Conservation (phyloP, 2,113 vertebrate genomes). For the Mystacornis crossleyi region DNA sequence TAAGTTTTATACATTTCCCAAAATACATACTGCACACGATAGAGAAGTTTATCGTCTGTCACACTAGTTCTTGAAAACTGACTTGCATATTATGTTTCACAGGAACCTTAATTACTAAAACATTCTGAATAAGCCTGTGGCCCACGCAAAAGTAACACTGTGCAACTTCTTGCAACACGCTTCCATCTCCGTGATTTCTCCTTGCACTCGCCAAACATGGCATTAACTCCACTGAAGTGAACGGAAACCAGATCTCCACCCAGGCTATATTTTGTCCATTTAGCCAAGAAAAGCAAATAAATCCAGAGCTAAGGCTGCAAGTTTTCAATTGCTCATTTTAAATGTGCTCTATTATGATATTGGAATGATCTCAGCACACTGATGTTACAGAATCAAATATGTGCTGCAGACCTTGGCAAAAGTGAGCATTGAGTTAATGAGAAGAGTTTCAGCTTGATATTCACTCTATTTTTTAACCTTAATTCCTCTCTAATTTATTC, state of each 20-base stretch:
- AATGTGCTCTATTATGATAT: slow-evolving; percentile 12
- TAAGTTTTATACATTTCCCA: not conserved
- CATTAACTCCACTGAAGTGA: not conserved
- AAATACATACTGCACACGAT: not conserved
- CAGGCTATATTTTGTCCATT: not conserved
- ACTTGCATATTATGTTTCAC: not conserved
- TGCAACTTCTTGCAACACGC: not conserved
- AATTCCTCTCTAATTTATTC: slow-evolving; percentile 31
- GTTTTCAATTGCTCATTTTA: slow-evolving; percentile 26
- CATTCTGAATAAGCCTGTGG: not conserved
- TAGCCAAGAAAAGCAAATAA: slow-evolving; percentile 56
- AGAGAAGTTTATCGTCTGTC: not conserved
- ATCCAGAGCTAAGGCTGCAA: not conserved
- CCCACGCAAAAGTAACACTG: not conserved
- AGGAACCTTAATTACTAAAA: not conserved
- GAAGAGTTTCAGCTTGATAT: slow-evolving; percentile 20
- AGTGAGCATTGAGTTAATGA: not conserved
- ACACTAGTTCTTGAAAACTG: not conserved
- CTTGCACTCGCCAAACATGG: not conserved
- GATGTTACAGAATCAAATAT: slow-evolving; percentile 14
- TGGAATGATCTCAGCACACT: slow-evolving; percentile 19
- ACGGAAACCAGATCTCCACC: not conserved
- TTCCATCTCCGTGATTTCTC: not conserved
- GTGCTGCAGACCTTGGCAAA: slow-evolving; percentile 26
- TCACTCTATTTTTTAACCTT: slow-evolving; percentile 2